Evolutionary conservation across 2,797 vertebrate species (phyloP), one percentile per base, ranked within the genome.

Genomic region (Hydrocynus forskahlii): DNA sequence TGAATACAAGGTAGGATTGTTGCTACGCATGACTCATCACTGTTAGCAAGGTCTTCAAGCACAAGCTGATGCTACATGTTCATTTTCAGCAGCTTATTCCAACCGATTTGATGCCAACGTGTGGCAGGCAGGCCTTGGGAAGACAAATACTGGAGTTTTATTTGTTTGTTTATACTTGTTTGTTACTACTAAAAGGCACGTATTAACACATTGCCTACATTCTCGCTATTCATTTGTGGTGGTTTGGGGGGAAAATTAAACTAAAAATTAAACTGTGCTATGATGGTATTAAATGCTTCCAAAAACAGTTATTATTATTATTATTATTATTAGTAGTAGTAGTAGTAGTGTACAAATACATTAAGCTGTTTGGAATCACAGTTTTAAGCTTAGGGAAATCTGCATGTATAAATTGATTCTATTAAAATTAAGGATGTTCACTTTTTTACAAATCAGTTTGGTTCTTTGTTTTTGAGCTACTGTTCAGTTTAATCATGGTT

Each of bases 1-100:
- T 23, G 9, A 59, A 50, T 35, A 68, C 43, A 55, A 38, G 2
- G 38, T n/a, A 57, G 62, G 10, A 75, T 57, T 23, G 52, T 57
- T 69, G 19, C 40, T 75, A 38, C 68, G 55, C 38, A 59, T n/a
- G 52, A 59, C 23, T 72, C 70, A 55, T 64, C 69, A 60, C 16
- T 13, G 29, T 50, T 81, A 69, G 17, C 23, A 38, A 57, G 60
- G 43, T 48, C 38, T 59, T 45, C 54, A 63, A 38, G 21, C 40
- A 52, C 45, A 40, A 54, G 25, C 57, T 66, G 38, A 21, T 57
- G 8, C 10, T 14, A 7, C 57, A 64, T 66, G 69, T 54, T 72
- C 25, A 7, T 35, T 21, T 38, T 72, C 35, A 63, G 48, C 2
- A 17, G 50, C 60, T 23, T 19, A 13, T 50, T 38, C 45, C 4